A percentile compares a stretch with the other conserved stretches of the same genome.
Conservation (phyloP, 2,797 vertebrate genomes). For the Melanitta fusca region DNA sequence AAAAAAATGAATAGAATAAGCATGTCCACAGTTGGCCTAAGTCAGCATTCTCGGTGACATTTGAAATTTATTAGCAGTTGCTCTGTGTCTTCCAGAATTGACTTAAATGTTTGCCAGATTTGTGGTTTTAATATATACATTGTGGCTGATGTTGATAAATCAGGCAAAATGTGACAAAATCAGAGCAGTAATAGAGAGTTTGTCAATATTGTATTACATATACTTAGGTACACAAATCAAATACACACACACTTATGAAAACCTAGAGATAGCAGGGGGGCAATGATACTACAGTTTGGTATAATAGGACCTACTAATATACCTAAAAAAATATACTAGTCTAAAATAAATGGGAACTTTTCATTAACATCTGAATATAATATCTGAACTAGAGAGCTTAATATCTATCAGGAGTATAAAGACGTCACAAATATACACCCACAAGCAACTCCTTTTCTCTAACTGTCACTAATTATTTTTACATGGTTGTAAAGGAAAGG, state of each 20-base stretch:
- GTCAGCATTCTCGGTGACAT: not conserved
- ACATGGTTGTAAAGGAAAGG: not conserved
- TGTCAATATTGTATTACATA: not conserved
- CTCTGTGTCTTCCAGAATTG: slow-evolving; percentile 28
- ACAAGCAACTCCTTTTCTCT: not conserved
- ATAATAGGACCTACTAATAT: not conserved
- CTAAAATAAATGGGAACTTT: not conserved
- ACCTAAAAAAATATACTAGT: not conserved
- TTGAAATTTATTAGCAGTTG: slow-evolving; percentile 16
- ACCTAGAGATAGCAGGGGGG: not conserved
- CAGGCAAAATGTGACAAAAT: not conserved
- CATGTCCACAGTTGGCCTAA: not conserved
- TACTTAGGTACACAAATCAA: not conserved
- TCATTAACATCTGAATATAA: not conserved
- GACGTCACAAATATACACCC: not conserved
- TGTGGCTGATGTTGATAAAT: not conserved
- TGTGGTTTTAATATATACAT: not conserved
- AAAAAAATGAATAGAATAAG: not conserved
- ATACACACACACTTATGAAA: not conserved
- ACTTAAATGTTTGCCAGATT: not conserved
- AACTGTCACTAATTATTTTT: not conserved
- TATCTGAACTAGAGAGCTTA: not conserved
- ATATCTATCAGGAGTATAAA: not conserved
- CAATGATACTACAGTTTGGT: not conserved
- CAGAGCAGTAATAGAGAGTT: not conserved